Conservation (phyloP, 2,888 invertebrate genomes). For the Campaea margaritaria region DNA sequence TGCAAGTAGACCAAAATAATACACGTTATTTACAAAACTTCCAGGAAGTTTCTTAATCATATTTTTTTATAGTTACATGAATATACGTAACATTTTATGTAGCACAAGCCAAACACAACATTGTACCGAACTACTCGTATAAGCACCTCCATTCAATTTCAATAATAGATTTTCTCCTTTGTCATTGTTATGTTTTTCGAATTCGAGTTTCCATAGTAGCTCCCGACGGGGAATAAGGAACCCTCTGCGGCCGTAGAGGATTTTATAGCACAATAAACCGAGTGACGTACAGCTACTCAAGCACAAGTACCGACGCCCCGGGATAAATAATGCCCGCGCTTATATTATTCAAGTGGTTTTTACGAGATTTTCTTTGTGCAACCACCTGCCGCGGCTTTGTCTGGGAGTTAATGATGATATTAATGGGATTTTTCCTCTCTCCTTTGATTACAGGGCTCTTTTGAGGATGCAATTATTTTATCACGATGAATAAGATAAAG, state of each 20-base stretch:
- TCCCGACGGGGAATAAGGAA: not conserved
- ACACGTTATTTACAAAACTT: too few species aligned
- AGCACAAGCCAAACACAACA: too few species aligned
- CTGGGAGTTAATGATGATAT: constrained; percentile 15
- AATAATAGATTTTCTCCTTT: not conserved
- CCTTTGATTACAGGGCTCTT: constrained; percentile 4
- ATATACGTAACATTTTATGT: too few species aligned
- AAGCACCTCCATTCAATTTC: too few species aligned
- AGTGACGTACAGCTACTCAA: constrained; percentile 34
- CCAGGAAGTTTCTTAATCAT: too few species aligned
- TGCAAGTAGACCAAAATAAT: too few species aligned
- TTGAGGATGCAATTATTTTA: constrained; percentile 1
- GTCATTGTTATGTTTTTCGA: not conserved
- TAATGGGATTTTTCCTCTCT: constrained; percentile 11
- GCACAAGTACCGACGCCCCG: constrained; percentile 18
- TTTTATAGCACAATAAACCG: constrained; percentile 33
- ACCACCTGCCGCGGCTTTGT: constrained; percentile 21
- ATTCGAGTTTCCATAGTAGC: constrained; percentile 10
- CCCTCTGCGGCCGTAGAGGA: constrained; percentile 23
- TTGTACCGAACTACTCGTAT: too few species aligned
- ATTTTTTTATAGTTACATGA: too few species aligned
- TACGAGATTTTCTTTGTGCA: constrained; percentile 31
- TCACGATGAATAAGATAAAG: not conserved
- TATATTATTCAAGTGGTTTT: constrained; percentile 36
- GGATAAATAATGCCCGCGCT: constrained; percentile 30